Percentiles rank a stretch among this genome's conserved stretches.
Conservation (phyloP, 2,797 vertebrate genomes). For the Margarornis squamiger region DNA sequence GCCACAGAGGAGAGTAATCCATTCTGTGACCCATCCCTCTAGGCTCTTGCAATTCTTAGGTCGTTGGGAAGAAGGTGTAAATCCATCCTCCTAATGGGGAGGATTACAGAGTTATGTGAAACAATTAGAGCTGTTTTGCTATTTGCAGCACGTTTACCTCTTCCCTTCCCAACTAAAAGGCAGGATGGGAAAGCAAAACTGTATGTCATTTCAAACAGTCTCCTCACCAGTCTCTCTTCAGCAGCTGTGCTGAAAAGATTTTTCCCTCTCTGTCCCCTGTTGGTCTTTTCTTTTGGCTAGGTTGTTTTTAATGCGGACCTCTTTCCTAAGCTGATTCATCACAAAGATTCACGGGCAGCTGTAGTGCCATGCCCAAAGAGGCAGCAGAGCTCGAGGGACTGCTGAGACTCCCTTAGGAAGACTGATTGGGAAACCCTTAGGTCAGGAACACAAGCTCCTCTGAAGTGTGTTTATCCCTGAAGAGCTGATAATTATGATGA, state of each 20-base stretch:
- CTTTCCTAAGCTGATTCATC: neutral
- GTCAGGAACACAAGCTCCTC: neutral
- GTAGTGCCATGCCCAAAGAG: neutral
- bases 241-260: neutral
- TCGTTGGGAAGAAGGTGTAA: neutral
- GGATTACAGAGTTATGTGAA: conserved; percentile 7
- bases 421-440: neutral
- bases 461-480: neutral
- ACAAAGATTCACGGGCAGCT: neutral
- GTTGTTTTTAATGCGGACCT: neutral
- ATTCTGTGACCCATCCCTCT: neutral
- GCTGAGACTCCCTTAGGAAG: neutral
- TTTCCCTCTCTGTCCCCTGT: neutral
- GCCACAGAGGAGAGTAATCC: neutral
- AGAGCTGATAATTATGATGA: neutral
- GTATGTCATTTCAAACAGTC: neutral
- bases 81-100: neutral
- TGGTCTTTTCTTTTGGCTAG: neutral
- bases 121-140: neutral
- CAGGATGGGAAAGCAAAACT: neutral
- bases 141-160: neutral
- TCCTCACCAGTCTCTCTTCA: neutral
- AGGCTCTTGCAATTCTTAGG: neutral
- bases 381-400: neutral
- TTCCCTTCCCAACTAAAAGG: neutral